These are phyloP conservation scores for Netta rufina DNA, from an alignment of 2,797 vertebrate species.

Conservation along the genomic window DNA sequence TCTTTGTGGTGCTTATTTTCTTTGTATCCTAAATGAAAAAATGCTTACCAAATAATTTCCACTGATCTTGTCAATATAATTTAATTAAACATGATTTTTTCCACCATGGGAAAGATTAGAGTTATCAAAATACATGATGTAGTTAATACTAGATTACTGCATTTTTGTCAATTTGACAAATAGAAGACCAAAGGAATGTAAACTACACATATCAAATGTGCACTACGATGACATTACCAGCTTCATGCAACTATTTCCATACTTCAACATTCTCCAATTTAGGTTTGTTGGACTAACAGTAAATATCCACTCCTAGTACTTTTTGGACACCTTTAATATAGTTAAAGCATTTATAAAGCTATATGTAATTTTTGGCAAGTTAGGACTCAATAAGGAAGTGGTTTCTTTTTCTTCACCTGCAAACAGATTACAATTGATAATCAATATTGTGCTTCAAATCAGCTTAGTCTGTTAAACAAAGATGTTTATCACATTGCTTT, in stretches of 20 bases:
- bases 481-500: not conserved
- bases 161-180: not conserved
- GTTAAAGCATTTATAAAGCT: not conserved
- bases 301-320: not conserved
- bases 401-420: not conserved
- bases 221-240: not conserved
- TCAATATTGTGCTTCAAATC: not conserved
- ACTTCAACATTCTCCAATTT: not conserved
- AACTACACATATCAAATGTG: not conserved
- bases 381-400: not conserved
- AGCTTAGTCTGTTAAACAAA: not conserved
- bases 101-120: not conserved
- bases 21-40: conserved; percentile 21
- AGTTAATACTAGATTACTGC: not conserved
- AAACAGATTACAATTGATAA: not conserved
- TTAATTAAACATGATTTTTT: not conserved
- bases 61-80: not conserved
- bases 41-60: not conserved
- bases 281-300: not conserved
- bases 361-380: not conserved
- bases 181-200: not conserved
- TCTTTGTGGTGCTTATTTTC: not conserved
- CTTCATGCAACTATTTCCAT: not conserved
- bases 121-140: not conserved
- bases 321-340: not conserved